These are phyloP conservation scores for Monoplex corrugatus DNA, from an alignment of 2,888 invertebrate species.

Conservation along the genomic window DNA sequence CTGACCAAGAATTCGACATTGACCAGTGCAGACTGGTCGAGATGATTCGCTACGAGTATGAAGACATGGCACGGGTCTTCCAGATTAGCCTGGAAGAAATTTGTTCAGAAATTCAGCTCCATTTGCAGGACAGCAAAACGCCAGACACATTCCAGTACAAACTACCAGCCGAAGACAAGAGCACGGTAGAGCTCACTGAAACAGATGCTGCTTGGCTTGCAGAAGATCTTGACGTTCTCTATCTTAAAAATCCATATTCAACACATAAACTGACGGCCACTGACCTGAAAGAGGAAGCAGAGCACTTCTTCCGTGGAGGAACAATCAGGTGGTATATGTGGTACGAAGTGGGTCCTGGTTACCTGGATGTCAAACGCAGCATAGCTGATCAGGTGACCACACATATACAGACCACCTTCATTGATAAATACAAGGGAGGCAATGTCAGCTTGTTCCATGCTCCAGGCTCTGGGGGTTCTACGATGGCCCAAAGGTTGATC, in stretches of 20 bases:
- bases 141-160: slow-evolving; percentile 42
- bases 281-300: slow-evolving; percentile 58
- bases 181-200: slow-evolving; percentile 44
- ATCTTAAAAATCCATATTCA: slow-evolving; percentile 53
- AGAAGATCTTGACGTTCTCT: slow-evolving; percentile 63
- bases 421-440: slow-evolving; percentile 54
- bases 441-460: slow-evolving; percentile 62
- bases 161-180: slow-evolving; percentile 49
- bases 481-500: slow-evolving; percentile 62
- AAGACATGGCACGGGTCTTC: neutral
- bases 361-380: slow-evolving; percentile 62
- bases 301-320: slow-evolving; percentile 64
- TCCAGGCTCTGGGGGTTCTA: slow-evolving; percentile 68
- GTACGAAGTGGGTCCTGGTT: slow-evolving; percentile 59
- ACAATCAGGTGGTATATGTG: slow-evolving; percentile 63
- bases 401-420: slow-evolving; percentile 47
- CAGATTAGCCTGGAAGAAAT: slow-evolving; percentile 40
- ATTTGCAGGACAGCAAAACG: neutral
- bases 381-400: slow-evolving; percentile 44
- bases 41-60: slow-evolving; percentile 19
- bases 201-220: slow-evolving; percentile 58
- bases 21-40: slow-evolving; percentile 7
- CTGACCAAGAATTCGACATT: neutral
- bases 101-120: slow-evolving; percentile 48
- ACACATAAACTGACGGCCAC: slow-evolving; percentile 42